Base-by-base conservation (phyloP, 2,113 vertebrate genomes). In the Tor tambroides region DNA sequence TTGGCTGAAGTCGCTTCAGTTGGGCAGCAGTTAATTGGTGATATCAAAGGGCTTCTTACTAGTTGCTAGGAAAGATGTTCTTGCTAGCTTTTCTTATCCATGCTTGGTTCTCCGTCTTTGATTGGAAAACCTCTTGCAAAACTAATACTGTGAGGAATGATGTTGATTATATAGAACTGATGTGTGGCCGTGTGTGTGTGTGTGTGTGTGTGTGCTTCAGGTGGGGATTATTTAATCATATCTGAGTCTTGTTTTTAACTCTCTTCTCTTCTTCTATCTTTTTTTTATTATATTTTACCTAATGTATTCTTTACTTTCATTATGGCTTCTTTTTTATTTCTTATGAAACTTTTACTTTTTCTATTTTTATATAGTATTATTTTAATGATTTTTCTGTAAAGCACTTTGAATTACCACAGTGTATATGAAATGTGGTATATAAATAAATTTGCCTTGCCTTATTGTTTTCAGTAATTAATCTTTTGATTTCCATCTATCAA, bases 31-130 rank as follows among this genome's bases (percentile, higher is more conserved):
- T 43, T 80, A 41, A 32, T 86, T 65, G 43, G 7, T n/a, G 26
- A 76, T 76, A 59, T 87, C 78, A 74, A n/a, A 75, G 9, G 26
- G 15, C 7, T 28, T 56, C 23, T 67, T 23, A 23, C 56, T 23
- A 80, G 32, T 72, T 86, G 80, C 7, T 81, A 65, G 49, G 38
- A 65, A 43, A 26, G 30, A n/a, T 51, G 63, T 69, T 69, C 51
- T 12, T 28, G 21, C 32, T 2, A 21, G n/a, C 5, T 17, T 61
- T 85, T 17, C 46, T 41, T 32, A n/a, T 80, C 38, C 1, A 21
- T 32, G 5, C 43, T 79, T 63, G 43, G 41, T 79, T 51, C 30
- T 59, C 32, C 1, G 7, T 12, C 9, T 41, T 38, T 80, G 6
- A 54, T 54, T 54, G 51, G 51, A 54, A 54, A 19, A 6, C 15